Conservation (phyloP, 2,797 vertebrate species). For the Enteromius radiatus region DNA sequence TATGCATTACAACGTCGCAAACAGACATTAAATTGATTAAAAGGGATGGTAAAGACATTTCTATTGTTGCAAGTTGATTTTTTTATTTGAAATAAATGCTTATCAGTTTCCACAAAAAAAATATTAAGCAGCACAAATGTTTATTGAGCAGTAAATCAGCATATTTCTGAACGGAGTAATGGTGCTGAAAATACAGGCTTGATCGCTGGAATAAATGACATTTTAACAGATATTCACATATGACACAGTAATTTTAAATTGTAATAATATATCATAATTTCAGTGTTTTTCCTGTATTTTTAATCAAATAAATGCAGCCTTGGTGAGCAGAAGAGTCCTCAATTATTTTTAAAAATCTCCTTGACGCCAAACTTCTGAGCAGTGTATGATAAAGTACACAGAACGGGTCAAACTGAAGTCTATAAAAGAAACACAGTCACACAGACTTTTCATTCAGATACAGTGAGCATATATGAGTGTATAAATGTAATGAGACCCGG, state of each 20-base stretch:
- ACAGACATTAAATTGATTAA: neutral
- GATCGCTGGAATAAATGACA: neutral
- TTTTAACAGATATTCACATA: neutral
- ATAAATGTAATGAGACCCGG: neutral
- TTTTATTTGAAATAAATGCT: neutral
- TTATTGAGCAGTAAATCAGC: neutral
- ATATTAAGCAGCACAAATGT: neutral
- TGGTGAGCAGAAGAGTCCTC: neutral
- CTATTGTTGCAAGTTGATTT: neutral
- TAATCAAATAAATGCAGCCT: conserved; percentile 2
- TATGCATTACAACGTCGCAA: neutral
- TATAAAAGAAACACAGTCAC: neutral
- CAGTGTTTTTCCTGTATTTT: neutral
- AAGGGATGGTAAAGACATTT: neutral
- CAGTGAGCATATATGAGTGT: neutral
- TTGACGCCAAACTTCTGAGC: neutral
- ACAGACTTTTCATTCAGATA: conserved; percentile 1
- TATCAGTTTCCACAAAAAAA: neutral
- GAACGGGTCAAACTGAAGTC: neutral
- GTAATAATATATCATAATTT: neutral
- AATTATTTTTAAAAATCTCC: too few species aligned
- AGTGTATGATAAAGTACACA: neutral
- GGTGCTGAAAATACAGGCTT: neutral
- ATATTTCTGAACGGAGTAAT: neutral
- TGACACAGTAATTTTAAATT: neutral